phyloP scores from a whole-genome alignment of 2,113 vertebrate genomes.

The Phaetusa simplex region DNA sequence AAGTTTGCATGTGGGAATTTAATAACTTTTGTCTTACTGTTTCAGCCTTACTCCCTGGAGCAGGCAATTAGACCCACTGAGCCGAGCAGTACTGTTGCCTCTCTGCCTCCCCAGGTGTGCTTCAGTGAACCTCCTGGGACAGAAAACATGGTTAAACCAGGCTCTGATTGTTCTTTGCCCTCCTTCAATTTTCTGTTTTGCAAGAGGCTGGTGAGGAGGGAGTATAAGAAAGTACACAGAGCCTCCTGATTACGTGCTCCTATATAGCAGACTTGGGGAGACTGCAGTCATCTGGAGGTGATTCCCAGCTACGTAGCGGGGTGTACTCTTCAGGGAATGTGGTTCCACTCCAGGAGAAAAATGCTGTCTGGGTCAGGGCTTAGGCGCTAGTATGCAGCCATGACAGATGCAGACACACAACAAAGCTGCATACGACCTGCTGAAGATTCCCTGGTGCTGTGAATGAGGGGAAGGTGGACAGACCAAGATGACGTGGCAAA shows the following conservation, averaged over 20 bases:
- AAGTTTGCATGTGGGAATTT: background rate
- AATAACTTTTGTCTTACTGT: background rate
- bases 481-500: rapidly evolving
- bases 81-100: background rate
- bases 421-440: rapidly evolving
- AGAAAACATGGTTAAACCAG: background rate
- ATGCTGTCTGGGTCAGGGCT: background rate
- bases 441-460: background rate
- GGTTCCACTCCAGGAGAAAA: background rate
- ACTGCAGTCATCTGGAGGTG: background rate
- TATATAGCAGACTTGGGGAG: background rate
- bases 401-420: rapidly evolving
- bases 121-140: background rate
- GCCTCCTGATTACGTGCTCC: background rate
- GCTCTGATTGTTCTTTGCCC: background rate
- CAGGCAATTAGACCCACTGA: background rate
- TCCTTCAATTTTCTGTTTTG: background rate
- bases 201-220: background rate
- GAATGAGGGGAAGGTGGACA: rapidly evolving
- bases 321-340: background rate
- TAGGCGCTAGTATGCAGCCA: background rate
- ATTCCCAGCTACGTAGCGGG: background rate
- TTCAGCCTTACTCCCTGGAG: background rate
- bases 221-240: rapidly evolving
- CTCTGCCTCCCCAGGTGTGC: background rate